Base-by-base conservation (phyloP, 1,140 invertebrate species). In the Phymorhynchus buccinoides region DNA sequence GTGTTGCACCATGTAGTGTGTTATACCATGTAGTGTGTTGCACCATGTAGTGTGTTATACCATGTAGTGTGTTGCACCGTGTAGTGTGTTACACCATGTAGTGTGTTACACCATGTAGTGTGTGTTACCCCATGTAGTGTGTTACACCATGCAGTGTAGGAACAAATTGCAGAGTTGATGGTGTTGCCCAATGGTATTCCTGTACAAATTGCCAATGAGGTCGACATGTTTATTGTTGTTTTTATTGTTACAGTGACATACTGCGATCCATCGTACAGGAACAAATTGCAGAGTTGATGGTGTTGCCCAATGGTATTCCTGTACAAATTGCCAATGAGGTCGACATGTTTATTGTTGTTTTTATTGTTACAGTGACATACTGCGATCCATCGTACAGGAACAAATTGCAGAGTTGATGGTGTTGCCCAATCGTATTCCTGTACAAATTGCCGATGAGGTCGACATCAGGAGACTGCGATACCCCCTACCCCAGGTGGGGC, bases 161-260 rank as follows among this genome's bases (percentile, higher is more conserved):
- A 99, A 92, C 97, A 98, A 94, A 95, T 99, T 77, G 96, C 96
- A 52, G 95, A 95, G 75, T 96, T 97, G 93, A 94, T 98, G 95
- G 98, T 99, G 18, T 93, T 99, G 84, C 98, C 98, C 3, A 99
- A 99, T 93, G 98, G 98, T 93, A 95, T 98, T 89, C 96, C 96
- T 16, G 96, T 99, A 85, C 96, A 97, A 62, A 93, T 99, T 87
- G 96, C 96, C 86, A 95, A 97, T 86, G 95, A 96, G 89, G 95
- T 99, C 48, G 56, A 62, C 1, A 14, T 62, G 12, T 14, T 22
- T 22, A 27, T 22, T 62, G 56, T 62, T 62, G 56, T 62, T 62
- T 4, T 62, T 1, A 4, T 62, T 62, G 56, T 62, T 14, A 27
- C 14, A 22, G 12, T 62, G 56, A 6, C 56, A 95, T 98, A 79